Conservation (phyloP, 2,888 invertebrate species). For the Halictus quadricinctus region DNA sequence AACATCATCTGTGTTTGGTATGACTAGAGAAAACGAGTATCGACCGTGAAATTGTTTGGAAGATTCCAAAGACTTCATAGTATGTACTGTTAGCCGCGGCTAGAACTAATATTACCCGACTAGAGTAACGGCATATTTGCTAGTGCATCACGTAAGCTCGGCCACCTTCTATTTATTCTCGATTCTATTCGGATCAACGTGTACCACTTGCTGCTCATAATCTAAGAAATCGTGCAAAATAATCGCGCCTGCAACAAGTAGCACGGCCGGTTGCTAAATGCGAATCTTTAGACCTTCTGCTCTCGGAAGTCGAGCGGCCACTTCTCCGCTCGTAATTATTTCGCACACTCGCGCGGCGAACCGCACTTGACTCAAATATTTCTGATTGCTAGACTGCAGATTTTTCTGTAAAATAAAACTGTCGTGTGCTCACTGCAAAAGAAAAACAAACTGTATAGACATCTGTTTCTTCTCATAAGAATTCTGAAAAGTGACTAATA, state of each 20-base stretch:
- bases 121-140: constrained; percentile 43
- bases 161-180: constrained; percentile 58
- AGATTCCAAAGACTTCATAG: constrained; percentile 17
- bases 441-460: not conserved
- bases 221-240: constrained; percentile 26
- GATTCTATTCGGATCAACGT: constrained; percentile 54
- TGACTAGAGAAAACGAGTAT: not conserved
- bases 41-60: constrained; percentile 9
- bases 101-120: constrained; percentile 46
- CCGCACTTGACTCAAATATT: not conserved
- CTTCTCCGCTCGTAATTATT: constrained; percentile 3
- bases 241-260: constrained; percentile 20
- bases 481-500: not conserved
- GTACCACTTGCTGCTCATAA: constrained; percentile 43
- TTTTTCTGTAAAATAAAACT: not conserved
- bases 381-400: not conserved
- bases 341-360: not conserved
- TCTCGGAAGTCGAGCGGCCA: not conserved
- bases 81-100: constrained; percentile 21
- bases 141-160: constrained; percentile 53
- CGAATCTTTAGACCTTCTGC: constrained; percentile 1
- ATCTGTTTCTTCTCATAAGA: not conserved
- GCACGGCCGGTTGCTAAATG: not conserved
- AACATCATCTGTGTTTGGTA: not conserved
- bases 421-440: not conserved